These are phyloP conservation scores for Neoscelio sp. DNA, from an alignment of 2,888 invertebrate genomes.

Conservation along the genomic window DNA sequence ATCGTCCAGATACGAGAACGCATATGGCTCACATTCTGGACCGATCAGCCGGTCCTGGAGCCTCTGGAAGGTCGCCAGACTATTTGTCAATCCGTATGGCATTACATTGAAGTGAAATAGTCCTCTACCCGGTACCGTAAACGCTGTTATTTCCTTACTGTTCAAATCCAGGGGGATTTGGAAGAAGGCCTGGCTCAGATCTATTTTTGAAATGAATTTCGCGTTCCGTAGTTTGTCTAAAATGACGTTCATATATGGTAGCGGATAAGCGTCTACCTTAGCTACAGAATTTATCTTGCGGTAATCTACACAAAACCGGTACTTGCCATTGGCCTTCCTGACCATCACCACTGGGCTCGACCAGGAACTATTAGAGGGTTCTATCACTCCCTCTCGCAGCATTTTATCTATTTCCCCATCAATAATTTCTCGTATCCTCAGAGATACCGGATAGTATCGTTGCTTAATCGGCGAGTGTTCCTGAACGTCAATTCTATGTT, in stretches of 20 bases:
- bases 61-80: conserved; percentile 72
- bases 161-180: conserved; percentile 70
- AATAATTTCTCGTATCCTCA: too few relatives aligned
- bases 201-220: conserved; percentile 71
- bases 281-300: conserved; percentile 75
- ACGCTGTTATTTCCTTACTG: conserved; percentile 71
- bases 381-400: conserved; percentile 73
- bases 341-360: conserved; percentile 73
- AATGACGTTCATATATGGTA: conserved; percentile 73
- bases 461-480: too few relatives aligned
- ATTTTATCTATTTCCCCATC: too few relatives aligned
- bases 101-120: conserved; percentile 73
- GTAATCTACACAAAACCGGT: conserved; percentile 74
- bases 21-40: conserved; percentile 36
- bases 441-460: too few relatives aligned
- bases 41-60: conserved; percentile 59
- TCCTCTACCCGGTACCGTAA: conserved; percentile 72
- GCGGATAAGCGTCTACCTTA: conserved; percentile 73
- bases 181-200: conserved; percentile 73
- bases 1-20: conserved; percentile 57
- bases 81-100: conserved; percentile 73
- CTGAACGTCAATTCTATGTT: too few relatives aligned
- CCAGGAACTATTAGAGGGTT: conserved; percentile 70
- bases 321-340: conserved; percentile 70
- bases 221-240: conserved; percentile 74